Percentiles rank a stretch among this genome's conserved stretches.
Conservation (phyloP, 37 sponge, comb jelly and placozoan species). For the Tethya wilhelma region DNA sequence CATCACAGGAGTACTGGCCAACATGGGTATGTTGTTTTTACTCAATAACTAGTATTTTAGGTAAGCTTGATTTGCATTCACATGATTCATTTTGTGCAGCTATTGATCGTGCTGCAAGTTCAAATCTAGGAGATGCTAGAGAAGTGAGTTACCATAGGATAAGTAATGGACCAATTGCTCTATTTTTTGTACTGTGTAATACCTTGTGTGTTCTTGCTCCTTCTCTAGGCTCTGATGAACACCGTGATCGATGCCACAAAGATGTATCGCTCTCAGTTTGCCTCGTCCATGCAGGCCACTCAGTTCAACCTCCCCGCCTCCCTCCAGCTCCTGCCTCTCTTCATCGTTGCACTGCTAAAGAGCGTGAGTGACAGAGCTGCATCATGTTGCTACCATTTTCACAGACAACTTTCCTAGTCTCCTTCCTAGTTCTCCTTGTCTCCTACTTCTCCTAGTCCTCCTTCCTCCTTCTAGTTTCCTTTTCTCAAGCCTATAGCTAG, state of each 20-base stretch:
- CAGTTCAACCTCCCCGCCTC: constrained; percentile 75
- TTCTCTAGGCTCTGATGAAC: constrained; percentile 83
- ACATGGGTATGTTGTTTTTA: constrained; percentile 79
- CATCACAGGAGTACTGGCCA: constrained; percentile 82
- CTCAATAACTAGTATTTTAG: neutral
- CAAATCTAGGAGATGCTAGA: constrained; percentile 93
- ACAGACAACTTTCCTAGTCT: neutral
- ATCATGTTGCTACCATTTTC: neutral
- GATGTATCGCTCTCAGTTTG: constrained; percentile 65
- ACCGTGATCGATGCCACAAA: constrained; percentile 80
- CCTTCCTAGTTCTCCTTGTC: constrained; percentile 5
- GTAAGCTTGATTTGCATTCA: neutral
- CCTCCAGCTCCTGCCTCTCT: constrained; percentile 80
- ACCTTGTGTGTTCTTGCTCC: neutral
- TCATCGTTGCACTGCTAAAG: constrained; percentile 71
- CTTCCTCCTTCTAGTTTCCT: neutral
- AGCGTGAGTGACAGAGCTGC: constrained; percentile 41
- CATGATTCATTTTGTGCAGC: constrained; percentile 40
- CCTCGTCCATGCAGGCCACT: constrained; percentile 50
- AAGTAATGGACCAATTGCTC: no score
- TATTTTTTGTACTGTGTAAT: no score
- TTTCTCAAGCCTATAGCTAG: neutral
- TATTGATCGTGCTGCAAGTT: constrained; percentile 71
- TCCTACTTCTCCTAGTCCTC: neutral
- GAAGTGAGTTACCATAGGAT: constrained; percentile 71